Evolutionary conservation across 2,113 vertebrate genomes (phyloP).

Genomic region (Lanius ludovicianus): DNA sequence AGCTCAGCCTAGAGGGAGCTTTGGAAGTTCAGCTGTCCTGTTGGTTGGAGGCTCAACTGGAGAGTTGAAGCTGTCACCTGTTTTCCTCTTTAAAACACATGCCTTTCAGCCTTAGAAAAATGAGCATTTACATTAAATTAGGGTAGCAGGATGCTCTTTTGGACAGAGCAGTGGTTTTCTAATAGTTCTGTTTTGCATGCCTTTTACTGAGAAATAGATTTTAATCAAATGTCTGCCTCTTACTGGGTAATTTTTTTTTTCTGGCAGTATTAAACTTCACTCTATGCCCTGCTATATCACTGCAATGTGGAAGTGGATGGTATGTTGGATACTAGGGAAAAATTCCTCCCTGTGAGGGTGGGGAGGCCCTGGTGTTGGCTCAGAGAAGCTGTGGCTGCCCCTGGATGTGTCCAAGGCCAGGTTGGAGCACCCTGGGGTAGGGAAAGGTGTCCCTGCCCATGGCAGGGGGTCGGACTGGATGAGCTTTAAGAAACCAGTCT

Average conservation of each 20-base stretch:
- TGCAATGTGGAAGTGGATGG: not conserved
- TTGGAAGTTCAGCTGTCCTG: not conserved
- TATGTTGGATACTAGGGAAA: not conserved
- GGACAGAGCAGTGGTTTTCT: not conserved
- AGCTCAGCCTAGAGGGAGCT: not conserved
- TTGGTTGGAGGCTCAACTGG: not conserved
- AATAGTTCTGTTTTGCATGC: not conserved
- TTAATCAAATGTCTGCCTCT: not conserved
- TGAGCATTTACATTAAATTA: not conserved
- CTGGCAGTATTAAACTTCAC: not conserved
- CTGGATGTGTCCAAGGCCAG: not conserved
- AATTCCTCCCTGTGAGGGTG: rapidly evolving
- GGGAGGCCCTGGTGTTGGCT: not conserved
- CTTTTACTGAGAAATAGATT: not conserved
- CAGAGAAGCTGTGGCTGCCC: not conserved
- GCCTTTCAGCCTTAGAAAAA: not conserved
- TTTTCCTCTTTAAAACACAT: not conserved
- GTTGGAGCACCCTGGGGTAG: rapidly evolving
- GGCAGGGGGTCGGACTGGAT: rapidly evolving
- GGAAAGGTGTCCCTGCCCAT: not conserved
- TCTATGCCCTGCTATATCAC: rapidly evolving
- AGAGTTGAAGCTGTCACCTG: rapidly evolving
- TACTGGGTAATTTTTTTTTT: not conserved
- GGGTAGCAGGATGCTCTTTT: not conserved
- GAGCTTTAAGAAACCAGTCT: not conserved